These are phyloP conservation scores for Ctenopoma kingsleyae DNA, from an alignment of 2,797 vertebrate genomes.

Conservation along the genomic window DNA sequence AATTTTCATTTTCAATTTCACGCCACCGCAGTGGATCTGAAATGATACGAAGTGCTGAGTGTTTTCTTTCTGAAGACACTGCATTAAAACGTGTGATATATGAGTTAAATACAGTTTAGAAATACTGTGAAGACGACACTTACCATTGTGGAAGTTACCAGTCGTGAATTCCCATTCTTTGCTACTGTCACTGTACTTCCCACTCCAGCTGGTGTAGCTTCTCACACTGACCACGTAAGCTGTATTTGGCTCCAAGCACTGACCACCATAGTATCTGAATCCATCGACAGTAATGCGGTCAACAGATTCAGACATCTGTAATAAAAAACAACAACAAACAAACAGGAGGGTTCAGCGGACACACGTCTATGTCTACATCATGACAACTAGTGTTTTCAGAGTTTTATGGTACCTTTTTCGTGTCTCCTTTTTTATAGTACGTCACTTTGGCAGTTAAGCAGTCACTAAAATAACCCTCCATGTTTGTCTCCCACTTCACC, in stretches of 20 bases:
- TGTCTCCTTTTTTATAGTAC: constrained; percentile 50
- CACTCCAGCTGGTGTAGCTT: rapidly evolving
- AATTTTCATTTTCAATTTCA: too few relatives aligned
- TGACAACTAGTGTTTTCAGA: too few relatives aligned
- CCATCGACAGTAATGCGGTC: rapidly evolving
- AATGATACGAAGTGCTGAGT: too few relatives aligned
- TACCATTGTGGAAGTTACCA: constrained; percentile 10
- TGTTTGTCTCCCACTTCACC: constrained; percentile 51
- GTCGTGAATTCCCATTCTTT: constrained; percentile 35
- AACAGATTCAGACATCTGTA: rapidly evolving
- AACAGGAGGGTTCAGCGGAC: not conserved
- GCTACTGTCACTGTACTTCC: constrained; percentile 53
- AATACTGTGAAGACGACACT: too few relatives aligned
- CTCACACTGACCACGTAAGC: constrained; percentile 60
- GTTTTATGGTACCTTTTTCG: constrained; percentile 20
- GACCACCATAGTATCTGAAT: not conserved
- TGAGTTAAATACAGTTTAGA: too few relatives aligned
- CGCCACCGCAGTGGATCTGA: too few relatives aligned
- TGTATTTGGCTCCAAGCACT: constrained; percentile 5
- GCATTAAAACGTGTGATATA: too few relatives aligned
- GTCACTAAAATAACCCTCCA: rapidly evolving
- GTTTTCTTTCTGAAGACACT: too few relatives aligned
- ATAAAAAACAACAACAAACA: not conserved
- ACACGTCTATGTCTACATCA: not conserved
- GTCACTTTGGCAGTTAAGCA: rapidly evolving